Evolutionary conservation across 2,113 vertebrate species (phyloP), one percentile per base, ranked within the genome.

Genomic region (Siniperca knerii): DNA sequence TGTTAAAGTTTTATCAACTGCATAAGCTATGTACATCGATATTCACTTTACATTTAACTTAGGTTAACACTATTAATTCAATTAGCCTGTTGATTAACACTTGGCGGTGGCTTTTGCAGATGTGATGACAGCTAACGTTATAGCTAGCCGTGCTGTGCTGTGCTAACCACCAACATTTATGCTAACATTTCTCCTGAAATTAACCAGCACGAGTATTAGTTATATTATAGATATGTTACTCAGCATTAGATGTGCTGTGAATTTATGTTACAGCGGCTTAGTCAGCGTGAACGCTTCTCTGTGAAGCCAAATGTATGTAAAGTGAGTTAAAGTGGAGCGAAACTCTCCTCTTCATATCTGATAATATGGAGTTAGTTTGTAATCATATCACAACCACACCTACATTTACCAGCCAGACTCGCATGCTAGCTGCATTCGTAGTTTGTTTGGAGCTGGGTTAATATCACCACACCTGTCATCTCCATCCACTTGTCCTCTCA

Each of bases 21-120:
- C 1, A 48, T 33, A n/a, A 33, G 18, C 16, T 1, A 20, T 79
- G 42, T 25, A 21, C 15, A 21, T 37, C 4, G 4, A 11, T 12
- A 44, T 13, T 70, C 1, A 4, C 15, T 72, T 64, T 12, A 33
- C 25, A 33, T 68, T 6, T 46, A 8, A 25, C 8, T n/a, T 20
- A 29, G 8, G 29, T 29, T 29, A 8, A 58, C 37, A 15, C 3
- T 21, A 2, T 55, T 23, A 6, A 15, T 54, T 1, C 20, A 12
- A 25, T 20, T 6, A 75, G 80, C 81, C 85, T 83, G 81, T 83
- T 83, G 81, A 87, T 60, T 29, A 44, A 67, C 70, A 35, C 20
- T 46, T 52, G 58, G 4, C 13, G 40, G 4, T 57, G 5, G 6
- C 23, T 50, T 50, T 16, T 52, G 20, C 18, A 46, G 33, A 16